phyloP scores from a whole-genome alignment of 2,797 vertebrate species.

The Muraenolepis orangiensis region DNA sequence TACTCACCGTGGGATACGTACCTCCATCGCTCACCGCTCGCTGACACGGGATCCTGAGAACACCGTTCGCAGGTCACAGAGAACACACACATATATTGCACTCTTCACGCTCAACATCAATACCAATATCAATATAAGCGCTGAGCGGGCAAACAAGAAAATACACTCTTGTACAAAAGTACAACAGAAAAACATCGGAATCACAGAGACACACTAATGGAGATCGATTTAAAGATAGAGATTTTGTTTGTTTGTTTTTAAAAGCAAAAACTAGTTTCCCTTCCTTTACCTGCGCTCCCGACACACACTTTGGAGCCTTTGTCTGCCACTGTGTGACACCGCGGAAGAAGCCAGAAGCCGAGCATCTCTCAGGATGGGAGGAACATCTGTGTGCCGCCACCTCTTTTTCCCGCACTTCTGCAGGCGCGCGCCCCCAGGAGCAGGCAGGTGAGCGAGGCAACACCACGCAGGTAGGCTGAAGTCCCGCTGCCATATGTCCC shows the following conservation, averaged over 20 bases:
- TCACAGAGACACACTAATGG: not conserved
- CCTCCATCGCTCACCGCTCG: conserved; percentile 22
- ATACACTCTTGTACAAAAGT: no score
- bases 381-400: no score
- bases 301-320: not conserved
- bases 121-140: not conserved
- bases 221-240: not conserved
- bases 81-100: not conserved
- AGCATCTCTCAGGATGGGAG: no score
- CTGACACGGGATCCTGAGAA: not conserved
- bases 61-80: not conserved
- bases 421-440: not conserved
- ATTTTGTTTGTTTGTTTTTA: no score
- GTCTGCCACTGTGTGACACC: not conserved
- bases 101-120: no score
- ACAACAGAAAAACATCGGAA: not conserved
- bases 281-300: not conserved
- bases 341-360: no score
- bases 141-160: not conserved
- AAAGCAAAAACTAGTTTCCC: no score
- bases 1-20: conserved; percentile 6
- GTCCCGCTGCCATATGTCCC: no score
- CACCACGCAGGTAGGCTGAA: no score
- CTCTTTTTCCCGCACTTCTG: no score
- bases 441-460: not conserved